Percentiles rank a stretch among this genome's conserved stretches.
These are phyloP conservation scores for Gortyna flavago DNA, from an alignment of 2,888 invertebrate genomes.

Conservation along the genomic window DNA sequence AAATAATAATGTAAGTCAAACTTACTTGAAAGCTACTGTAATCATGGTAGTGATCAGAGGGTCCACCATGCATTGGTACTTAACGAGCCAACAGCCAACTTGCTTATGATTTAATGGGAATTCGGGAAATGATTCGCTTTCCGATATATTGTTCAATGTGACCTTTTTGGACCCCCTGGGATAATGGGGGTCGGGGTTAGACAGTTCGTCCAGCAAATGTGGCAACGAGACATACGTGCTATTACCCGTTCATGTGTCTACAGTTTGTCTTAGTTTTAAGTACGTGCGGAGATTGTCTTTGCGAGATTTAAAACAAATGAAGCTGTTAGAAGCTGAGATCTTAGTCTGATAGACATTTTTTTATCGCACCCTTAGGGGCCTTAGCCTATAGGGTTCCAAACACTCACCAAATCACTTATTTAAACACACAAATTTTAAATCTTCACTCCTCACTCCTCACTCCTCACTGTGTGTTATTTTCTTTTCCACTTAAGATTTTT, in stretches of 20 bases:
- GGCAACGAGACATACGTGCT: neutral
- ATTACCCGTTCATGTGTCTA: neutral
- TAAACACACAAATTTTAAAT: neutral
- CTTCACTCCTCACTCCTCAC: neutral
- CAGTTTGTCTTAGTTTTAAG: neutral
- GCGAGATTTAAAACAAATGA: neutral
- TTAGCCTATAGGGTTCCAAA: neutral
- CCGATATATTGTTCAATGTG: neutral
- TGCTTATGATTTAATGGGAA: neutral
- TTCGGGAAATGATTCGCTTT: neutral
- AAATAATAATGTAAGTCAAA: neutral
- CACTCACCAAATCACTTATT: slow-evolving; percentile 8
- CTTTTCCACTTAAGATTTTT: slow-evolving; percentile 2
- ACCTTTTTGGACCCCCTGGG: neutral
- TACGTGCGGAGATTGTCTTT: neutral
- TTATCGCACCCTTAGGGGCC: no score
- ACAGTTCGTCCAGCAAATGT: neutral
- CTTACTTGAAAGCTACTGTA: neutral
- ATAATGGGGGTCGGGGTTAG: neutral
- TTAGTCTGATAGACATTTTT: neutral
- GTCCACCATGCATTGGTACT: neutral
- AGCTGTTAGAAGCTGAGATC: neutral
- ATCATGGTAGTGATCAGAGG: neutral
- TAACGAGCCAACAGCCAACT: neutral
- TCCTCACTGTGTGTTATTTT: neutral